A percentile compares a stretch with the other conserved stretches of the same genome.
Conservation (phyloP, 2,797 vertebrate genomes). For the Cossypha dichroa region DNA sequence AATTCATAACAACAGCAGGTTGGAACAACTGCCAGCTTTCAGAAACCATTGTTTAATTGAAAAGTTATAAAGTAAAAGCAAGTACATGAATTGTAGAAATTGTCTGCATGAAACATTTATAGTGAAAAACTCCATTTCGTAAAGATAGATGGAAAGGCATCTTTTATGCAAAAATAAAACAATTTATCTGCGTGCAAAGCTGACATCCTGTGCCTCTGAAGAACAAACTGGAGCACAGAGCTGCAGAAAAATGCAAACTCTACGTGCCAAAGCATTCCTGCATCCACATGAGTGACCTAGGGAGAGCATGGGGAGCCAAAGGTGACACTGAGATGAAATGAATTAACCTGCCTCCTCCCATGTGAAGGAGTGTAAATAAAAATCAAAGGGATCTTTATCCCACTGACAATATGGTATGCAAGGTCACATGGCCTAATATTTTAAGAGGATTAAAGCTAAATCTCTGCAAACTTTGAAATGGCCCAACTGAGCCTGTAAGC, state of each 20-base stretch:
- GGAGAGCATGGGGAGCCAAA: not conserved
- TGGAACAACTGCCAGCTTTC: slow-evolving; percentile 47
- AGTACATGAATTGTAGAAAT: slow-evolving; percentile 51
- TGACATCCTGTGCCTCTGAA: not conserved
- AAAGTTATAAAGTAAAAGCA: slow-evolving; percentile 66
- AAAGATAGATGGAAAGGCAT: slow-evolving; percentile 27
- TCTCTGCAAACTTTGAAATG: slow-evolving; percentile 75
- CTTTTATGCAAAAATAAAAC: slow-evolving; percentile 39
- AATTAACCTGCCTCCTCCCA: slow-evolving; percentile 40
- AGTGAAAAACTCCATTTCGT: slow-evolving; percentile 39
- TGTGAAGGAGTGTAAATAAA: slow-evolving; percentile 65
- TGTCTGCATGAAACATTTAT: slow-evolving; percentile 68
- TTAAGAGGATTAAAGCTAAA: slow-evolving; percentile 78
- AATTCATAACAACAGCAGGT: not conserved
- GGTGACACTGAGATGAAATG: slow-evolving; percentile 1
- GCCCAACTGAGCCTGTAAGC: slow-evolving; percentile 61
- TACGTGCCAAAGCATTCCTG: slow-evolving; percentile 11
- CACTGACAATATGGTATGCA: slow-evolving; percentile 59
- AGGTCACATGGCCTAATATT: slow-evolving; percentile 71
- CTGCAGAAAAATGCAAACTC: slow-evolving; percentile 16
- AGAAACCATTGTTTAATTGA: slow-evolving; percentile 63
- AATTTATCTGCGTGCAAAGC: slow-evolving; percentile 22
- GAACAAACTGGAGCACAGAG: not conserved
- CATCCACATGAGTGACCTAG: not conserved
- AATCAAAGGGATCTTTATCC: slow-evolving; percentile 63